Conservation (phyloP, 64 coral and sea anemone genomes). For the Pachyseris speciosa region DNA sequence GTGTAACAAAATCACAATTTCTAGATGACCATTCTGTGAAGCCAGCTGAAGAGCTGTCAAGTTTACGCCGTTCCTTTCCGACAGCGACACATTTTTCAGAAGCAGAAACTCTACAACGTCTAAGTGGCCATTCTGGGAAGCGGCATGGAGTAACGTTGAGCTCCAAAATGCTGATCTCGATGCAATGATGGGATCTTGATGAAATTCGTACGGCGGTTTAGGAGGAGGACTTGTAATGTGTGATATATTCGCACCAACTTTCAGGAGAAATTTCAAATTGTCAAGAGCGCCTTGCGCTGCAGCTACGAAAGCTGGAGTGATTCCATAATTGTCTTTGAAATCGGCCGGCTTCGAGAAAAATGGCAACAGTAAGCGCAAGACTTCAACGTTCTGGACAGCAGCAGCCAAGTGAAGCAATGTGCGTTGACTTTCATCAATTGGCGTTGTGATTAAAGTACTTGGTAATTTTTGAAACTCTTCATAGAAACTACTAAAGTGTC, state of each 20-base stretch:
- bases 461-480: slow-evolving; percentile 10
- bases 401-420: slow-evolving; percentile 55
- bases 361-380: not conserved
- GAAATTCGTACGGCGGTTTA: not conserved
- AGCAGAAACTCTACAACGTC: slow-evolving; percentile 45
- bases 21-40: slow-evolving; percentile 48
- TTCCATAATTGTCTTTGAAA: not conserved
- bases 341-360: not conserved
- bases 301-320: slow-evolving; percentile 52
- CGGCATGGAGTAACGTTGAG: slow-evolving; percentile 44
- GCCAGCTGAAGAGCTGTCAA: slow-evolving; percentile 45
- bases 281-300: not conserved
- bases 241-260: slow-evolving; percentile 34
- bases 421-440: not conserved
- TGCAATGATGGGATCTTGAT: not conserved
- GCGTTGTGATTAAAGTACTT: not conserved
- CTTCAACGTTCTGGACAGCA: not conserved
- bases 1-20: slow-evolving; percentile 13
- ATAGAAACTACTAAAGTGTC: not conserved
- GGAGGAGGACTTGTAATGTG: not conserved
- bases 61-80: not conserved
- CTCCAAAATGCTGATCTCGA: slow-evolving; percentile 36
- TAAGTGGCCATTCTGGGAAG: slow-evolving; percentile 36
- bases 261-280: not conserved
- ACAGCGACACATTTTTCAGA: not conserved